Evolutionary conservation across 2,888 invertebrate genomes (phyloP), one percentile per base, ranked within the genome.

Genomic region (Ophion costatus): DNA sequence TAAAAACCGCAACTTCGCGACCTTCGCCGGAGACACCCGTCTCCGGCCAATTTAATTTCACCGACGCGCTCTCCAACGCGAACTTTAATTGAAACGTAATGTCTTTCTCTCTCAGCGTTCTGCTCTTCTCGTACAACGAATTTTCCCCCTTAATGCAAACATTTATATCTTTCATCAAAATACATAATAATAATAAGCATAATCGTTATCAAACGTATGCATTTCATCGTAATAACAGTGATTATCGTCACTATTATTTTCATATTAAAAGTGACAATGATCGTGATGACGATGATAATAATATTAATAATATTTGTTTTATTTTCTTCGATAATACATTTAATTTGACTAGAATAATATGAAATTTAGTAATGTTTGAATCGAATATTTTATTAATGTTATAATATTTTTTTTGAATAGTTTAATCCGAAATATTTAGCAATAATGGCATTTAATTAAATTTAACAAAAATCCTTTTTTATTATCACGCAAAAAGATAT

Each of bases 1-100:
- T 20, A 38, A 78, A 63, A 51, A 51, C 63, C 61, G 33, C 59
- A 78, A 75, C 56, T 67, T 73, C 51, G 64, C 78, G 84, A 78
- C 74, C 81, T 81, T 81, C 69, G 42, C 64, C 74, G 22, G 59
- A 29, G 42, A 61, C 64, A 71, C 64, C 24, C 70, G 81, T 38
- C 81, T 80, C 79, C 73, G 67, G 67, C 69, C 81, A 82, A 82
- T 82, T 78, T 78, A 78, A 82, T 82, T 82, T 82, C 67, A 67
- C 45, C 70, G 57, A 57, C 69, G 64, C 57, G 42, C 63, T 67
- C 17, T 24, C 70, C 66, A 45, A 59, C 67, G 70, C 76, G 45
- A 57, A 70, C 71, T 82, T 73, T 82, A 82, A 77, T 77, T 82
- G 82, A 77, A 66, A 77, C 82, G 82, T 77, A 77, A 77, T 66